A percentile compares a stretch with the other conserved stretches of the same genome.
Conservation (phyloP, 2,797 vertebrate species). For the Psittacula derbiana region DNA sequence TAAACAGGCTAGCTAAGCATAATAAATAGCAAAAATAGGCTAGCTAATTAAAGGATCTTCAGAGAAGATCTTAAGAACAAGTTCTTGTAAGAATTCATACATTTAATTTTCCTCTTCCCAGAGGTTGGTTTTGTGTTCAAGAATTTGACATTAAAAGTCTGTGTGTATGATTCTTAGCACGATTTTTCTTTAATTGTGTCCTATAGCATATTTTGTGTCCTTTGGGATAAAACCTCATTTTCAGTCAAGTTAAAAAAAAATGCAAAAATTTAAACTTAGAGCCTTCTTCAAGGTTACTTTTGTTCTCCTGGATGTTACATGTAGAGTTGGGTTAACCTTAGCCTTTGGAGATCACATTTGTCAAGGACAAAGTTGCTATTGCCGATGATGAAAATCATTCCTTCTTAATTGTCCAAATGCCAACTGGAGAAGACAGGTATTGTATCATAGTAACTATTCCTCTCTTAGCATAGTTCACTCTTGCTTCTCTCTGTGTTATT, state of each 20-base stretch:
- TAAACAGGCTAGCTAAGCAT: neutral
- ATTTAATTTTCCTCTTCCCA: neutral
- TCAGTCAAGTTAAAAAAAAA: neutral
- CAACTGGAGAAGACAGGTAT: neutral
- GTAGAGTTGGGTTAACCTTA: neutral
- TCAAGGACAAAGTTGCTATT: neutral
- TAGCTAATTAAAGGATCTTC: neutral
- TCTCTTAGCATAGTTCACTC: neutral
- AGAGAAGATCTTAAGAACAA: neutral
- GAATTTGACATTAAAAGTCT: neutral
- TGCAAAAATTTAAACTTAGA: neutral
- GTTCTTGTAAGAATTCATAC: neutral
- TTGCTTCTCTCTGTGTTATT: neutral
- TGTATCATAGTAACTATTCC: neutral
- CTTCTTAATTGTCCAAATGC: neutral
- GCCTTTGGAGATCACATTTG: neutral
- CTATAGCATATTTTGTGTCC: neutral
- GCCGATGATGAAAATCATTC: neutral
- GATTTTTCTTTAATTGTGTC: neutral
- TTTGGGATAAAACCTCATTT: conserved; percentile 18
- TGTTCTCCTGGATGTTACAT: neutral
- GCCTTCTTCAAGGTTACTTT: neutral
- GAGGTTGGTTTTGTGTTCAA: neutral
- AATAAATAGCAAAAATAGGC: neutral
- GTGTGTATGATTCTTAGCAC: neutral